phyloP scores from a whole-genome alignment of 2,888 invertebrate genomes.

The Drosophila antonietae region DNA sequence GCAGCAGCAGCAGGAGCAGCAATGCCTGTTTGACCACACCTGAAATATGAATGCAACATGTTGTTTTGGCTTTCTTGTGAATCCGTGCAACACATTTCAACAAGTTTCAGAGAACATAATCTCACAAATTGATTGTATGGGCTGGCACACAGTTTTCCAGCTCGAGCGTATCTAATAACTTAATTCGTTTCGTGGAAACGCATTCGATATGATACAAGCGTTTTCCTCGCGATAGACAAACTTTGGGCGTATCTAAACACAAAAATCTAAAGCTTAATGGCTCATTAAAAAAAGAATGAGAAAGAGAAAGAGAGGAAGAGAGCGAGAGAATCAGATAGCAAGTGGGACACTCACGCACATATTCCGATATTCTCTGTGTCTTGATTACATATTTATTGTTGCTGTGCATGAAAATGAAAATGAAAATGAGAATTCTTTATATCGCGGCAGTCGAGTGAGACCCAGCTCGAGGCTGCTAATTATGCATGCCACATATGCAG shows the following conservation, averaged over 20 bases:
- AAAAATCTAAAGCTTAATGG: slow-evolving; percentile 78
- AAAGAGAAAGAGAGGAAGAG: background rate
- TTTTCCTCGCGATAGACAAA: slow-evolving; percentile 50
- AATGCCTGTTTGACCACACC: slow-evolving; percentile 1
- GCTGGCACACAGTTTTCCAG: slow-evolving; percentile 49
- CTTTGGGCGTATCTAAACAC: slow-evolving; percentile 69
- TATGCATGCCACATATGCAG: slow-evolving; percentile 77
- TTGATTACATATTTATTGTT: slow-evolving; percentile 79
- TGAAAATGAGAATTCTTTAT: slow-evolving; percentile 64
- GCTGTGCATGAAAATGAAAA: slow-evolving; percentile 57
- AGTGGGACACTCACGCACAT: slow-evolving; percentile 43
- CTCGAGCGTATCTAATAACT: slow-evolving; percentile 73
- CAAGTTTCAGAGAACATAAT: slow-evolving; percentile 36
- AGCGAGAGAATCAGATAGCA: slow-evolving; percentile 20
- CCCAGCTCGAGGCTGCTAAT: slow-evolving; percentile 66
- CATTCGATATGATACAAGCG: slow-evolving; percentile 42
- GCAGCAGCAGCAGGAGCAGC: background rate
- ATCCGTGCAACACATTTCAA: slow-evolving; percentile 31
- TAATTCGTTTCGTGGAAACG: slow-evolving; percentile 75
- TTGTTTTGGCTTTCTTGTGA: slow-evolving; percentile 1
- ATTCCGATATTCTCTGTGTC: slow-evolving; percentile 32
- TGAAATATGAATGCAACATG: slow-evolving; percentile 34
- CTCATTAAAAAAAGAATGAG: slow-evolving; percentile 65
- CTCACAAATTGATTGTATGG: slow-evolving; percentile 62
- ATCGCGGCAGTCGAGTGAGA: slow-evolving; percentile 37